Percentiles rank a stretch among this genome's conserved stretches.
These are phyloP conservation scores for Harmothoe impar DNA, from an alignment of 2,888 invertebrate species.

Conservation along the genomic window DNA sequence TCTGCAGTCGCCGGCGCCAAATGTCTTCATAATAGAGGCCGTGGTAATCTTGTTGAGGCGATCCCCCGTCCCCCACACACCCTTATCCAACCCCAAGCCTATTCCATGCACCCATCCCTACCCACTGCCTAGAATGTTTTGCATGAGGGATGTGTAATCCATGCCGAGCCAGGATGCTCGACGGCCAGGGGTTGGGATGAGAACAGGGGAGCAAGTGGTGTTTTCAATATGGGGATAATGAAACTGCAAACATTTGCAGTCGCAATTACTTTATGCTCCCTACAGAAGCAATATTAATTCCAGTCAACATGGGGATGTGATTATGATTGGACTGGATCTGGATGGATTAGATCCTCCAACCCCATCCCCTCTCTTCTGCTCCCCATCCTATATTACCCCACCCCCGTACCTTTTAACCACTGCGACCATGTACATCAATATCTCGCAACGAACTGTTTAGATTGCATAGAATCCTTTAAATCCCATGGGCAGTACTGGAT, in stretches of 20 bases:
- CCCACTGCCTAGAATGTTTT: not conserved
- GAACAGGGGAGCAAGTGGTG: not conserved
- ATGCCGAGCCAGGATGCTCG: not conserved
- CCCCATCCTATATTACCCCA: not conserved
- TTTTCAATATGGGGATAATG: constrained; percentile 27
- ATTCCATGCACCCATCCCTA: too few species aligned
- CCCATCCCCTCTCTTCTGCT: not conserved
- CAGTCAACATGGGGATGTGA: not conserved
- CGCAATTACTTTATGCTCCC: constrained; percentile 38
- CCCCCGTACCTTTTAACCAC: not conserved
- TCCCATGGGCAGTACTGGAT: too few species aligned
- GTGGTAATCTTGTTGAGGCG: constrained; percentile 42
- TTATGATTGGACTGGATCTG: constrained; percentile 44
- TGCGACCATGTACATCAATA: too few species aligned
- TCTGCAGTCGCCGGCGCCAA: not conserved
- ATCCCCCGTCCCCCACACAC: not conserved
- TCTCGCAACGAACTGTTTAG: too few species aligned
- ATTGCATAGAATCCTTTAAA: too few species aligned
- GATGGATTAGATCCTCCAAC: constrained; percentile 39
- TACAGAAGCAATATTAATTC: constrained; percentile 59
- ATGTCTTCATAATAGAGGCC: constrained; percentile 36
- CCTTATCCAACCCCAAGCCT: too few species aligned
- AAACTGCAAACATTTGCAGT: constrained; percentile 51
- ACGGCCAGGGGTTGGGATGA: not conserved
- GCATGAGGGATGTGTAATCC: constrained; percentile 26